Percentiles rank a stretch among this genome's conserved stretches.
Conservation (phyloP, 2,888 invertebrate species). For the Abscondita cerata region DNA sequence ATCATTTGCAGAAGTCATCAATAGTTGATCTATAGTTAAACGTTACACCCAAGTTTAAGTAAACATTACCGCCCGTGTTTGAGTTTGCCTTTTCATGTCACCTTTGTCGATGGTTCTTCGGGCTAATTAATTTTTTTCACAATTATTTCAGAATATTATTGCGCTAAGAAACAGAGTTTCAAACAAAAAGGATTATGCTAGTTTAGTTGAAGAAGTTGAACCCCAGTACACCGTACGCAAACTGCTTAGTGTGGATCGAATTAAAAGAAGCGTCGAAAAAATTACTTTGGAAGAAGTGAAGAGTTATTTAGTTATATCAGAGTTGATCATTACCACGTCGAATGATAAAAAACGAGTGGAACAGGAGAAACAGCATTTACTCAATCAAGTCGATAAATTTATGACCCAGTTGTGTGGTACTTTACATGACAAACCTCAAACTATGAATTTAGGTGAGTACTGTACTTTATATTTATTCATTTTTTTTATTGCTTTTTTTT, state of each 20-base stretch:
- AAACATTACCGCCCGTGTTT: no score
- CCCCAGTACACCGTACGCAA: background rate
- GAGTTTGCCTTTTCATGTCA: no score
- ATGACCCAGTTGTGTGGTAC: conserved; percentile 17
- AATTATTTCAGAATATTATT: conserved; percentile 21
- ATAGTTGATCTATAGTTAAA: no score
- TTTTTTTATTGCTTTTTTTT: no score
- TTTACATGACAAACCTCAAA: conserved; percentile 20
- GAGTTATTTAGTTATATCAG: conserved; percentile 23
- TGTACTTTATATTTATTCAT: no score
- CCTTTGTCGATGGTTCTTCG: no score
- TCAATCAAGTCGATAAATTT: conserved; percentile 29
- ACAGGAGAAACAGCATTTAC: conserved; percentile 16
- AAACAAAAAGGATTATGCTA: conserved; percentile 4
- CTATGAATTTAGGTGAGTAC: conserved; percentile 24
- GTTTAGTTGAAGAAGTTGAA: background rate
- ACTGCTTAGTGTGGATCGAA: background rate
- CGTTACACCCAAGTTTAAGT: no score
- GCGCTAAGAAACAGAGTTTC: conserved; percentile 19
- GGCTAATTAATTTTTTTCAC: background rate
- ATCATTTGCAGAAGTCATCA: no score
- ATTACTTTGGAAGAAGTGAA: conserved; percentile 27
- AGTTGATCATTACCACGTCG: conserved; percentile 26
- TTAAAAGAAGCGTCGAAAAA: conserved; percentile 12
- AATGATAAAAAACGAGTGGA: conserved; percentile 16